Base-by-base conservation (phyloP, 2,888 invertebrate genomes). In the Diloba caeruleocephala region DNA sequence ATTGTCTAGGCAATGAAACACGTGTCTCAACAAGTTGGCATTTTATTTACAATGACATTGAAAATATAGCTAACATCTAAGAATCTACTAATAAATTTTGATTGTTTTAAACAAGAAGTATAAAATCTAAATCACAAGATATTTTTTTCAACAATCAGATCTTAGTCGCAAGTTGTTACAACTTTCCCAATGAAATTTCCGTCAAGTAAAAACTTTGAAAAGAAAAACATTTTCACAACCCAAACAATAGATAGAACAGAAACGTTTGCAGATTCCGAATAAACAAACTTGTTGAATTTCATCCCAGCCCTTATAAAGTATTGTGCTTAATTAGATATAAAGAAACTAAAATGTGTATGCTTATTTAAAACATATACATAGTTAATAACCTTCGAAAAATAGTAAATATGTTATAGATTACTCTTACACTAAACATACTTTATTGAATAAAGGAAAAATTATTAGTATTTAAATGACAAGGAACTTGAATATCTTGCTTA, bases 21-120 rank as follows among this genome's bases (percentile, higher is more conserved):
- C 80, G 76, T 79, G 71, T 78, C 80, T 91, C 92, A 94, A 94
- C 94, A 93, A 93, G 92, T 93, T 93, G 90, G 94, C 93, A 89
- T 92, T 94, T 94, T 94, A 93, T 94, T 93, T 93, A 93, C 93
- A 94, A 90, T 90, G 90, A 93, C 90, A 92, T 90, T 88, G 90
- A 91, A 94, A 93, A 92, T 93, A 93, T 92, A 91, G 87, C 93
- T 93, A 93, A 92, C 90, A 92, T 91, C 90, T 92, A 92, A 87
- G 88, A 86, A 79, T 82, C 90, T 91, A 92, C 90, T 87, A 86
- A 89, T 92, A 90, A 86, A 86, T 90, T 90, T 92, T 90, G 89
- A 92, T 92, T 91, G 89, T 92, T 93, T 90, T 88, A 92, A 92
- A 92, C 92, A 92, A 92, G 91, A 92, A 92, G 92, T 92, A 93